Conservation (phyloP, 2,888 invertebrate species). For the Mesoligia furuncula region DNA sequence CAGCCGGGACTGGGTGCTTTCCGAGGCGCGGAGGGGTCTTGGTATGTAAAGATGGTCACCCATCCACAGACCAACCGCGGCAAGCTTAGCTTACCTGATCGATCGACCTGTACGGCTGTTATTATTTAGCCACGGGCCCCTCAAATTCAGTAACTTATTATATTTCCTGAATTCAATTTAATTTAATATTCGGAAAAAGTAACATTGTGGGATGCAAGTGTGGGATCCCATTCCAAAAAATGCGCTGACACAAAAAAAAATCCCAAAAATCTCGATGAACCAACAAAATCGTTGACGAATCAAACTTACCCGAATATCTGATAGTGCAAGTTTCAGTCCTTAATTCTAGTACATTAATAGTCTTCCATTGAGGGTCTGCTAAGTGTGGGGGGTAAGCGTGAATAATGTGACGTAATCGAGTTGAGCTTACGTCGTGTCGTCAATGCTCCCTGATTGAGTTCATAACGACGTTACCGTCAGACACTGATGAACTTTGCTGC, state of each 20-base stretch:
- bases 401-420: slow-evolving; percentile 85
- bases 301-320: slow-evolving; percentile 14
- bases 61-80: no score
- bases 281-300: slow-evolving; percentile 22
- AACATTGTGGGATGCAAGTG: not conserved
- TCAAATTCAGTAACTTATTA: not conserved
- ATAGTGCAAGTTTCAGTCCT: slow-evolving; percentile 46
- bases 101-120: no score
- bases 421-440: slow-evolving; percentile 85
- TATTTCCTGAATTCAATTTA: not conserved
- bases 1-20: no score
- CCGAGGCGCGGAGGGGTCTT: no score
- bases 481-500: slow-evolving; percentile 86
- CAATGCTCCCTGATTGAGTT: slow-evolving; percentile 88
- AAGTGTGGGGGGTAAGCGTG: slow-evolving; percentile 68
- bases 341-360: slow-evolving; percentile 54
- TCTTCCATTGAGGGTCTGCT: slow-evolving; percentile 48
- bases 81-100: no score
- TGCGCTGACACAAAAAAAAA: slow-evolving; percentile 1
- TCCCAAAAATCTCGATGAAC: slow-evolving; percentile 21
- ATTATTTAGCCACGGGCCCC: no score
- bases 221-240: not conserved
- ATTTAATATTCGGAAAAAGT: not conserved
- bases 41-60: no score
- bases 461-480: slow-evolving; percentile 83